phyloP scores from a whole-genome alignment of 2,888 invertebrate species.

The Omphaloscelis lunosa region DNA sequence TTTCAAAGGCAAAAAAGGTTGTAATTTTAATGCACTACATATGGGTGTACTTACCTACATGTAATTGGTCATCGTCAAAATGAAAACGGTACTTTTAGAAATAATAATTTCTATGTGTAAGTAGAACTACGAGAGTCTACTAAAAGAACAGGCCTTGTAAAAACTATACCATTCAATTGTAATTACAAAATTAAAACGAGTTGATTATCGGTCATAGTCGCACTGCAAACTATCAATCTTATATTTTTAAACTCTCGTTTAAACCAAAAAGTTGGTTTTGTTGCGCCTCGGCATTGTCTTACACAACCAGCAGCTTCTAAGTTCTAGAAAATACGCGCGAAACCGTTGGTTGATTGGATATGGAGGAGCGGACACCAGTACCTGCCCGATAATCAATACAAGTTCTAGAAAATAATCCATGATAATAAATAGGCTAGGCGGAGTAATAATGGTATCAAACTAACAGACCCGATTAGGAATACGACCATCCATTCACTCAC shows the following conservation, averaged over 20 bases:
- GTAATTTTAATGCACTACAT: neutral
- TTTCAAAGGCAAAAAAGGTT: neutral
- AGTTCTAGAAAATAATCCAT: too few relatives aligned
- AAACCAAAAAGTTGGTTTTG: neutral
- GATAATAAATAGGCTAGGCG: too few relatives aligned
- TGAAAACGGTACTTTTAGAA: neutral
- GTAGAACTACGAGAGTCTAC: neutral
- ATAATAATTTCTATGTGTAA: neutral
- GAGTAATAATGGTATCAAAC: too few relatives aligned
- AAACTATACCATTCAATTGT: too few relatives aligned
- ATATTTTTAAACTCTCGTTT: too few relatives aligned
- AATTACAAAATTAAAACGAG: neutral
- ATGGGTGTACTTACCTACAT: neutral
- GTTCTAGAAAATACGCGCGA: neutral
- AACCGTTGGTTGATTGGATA: too few relatives aligned
- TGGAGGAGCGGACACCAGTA: too few relatives aligned
- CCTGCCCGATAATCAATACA: too few relatives aligned
- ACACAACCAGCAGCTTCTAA: too few relatives aligned
- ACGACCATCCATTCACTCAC: too few relatives aligned
- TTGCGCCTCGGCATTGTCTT: neutral
- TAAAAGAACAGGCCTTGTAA: neutral
- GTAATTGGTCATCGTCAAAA: neutral
- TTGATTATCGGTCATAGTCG: neutral
- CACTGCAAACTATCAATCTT: neutral
- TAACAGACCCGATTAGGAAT: too few relatives aligned